phyloP scores from a whole-genome alignment of 2,113 vertebrate genomes.

The Madoqua kirkii region DNA sequence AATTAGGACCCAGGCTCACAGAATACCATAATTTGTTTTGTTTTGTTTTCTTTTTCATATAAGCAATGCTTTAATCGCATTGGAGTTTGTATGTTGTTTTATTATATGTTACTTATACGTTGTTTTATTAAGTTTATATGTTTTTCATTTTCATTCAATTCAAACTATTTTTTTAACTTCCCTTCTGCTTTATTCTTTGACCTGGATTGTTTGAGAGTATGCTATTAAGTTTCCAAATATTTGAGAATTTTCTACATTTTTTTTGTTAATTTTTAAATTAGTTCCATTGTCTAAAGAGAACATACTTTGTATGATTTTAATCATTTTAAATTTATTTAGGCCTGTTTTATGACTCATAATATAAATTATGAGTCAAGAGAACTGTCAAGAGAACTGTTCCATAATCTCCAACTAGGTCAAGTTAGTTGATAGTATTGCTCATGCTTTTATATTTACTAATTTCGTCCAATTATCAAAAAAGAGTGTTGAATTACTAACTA shows the following conservation, averaged over 20 bases:
- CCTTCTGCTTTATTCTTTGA: background rate
- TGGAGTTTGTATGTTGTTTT: background rate
- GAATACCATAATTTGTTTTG: background rate
- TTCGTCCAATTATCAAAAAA: background rate
- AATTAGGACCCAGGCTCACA: background rate
- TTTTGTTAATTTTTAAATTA: background rate
- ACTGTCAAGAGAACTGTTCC: background rate
- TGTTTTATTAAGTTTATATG: background rate
- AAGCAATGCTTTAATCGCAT: background rate
- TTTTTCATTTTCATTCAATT: background rate
- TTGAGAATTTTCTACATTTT: background rate
- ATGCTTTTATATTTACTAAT: background rate
- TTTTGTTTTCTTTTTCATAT: background rate
- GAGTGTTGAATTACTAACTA: background rate
- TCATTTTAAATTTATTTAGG: background rate
- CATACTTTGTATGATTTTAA: background rate
- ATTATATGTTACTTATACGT: background rate
- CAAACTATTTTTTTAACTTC: background rate
- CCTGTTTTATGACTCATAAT: background rate
- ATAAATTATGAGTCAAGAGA: too few species aligned
- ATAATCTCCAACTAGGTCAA: background rate
- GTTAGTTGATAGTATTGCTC: background rate
- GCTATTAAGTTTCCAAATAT: background rate
- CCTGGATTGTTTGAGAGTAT: background rate
- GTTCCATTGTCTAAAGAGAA: background rate